Percentiles rank a stretch among this genome's conserved stretches.
These are phyloP conservation scores for Strigamia crassipes DNA, from an alignment of 2,888 invertebrate genomes.

Conservation along the genomic window DNA sequence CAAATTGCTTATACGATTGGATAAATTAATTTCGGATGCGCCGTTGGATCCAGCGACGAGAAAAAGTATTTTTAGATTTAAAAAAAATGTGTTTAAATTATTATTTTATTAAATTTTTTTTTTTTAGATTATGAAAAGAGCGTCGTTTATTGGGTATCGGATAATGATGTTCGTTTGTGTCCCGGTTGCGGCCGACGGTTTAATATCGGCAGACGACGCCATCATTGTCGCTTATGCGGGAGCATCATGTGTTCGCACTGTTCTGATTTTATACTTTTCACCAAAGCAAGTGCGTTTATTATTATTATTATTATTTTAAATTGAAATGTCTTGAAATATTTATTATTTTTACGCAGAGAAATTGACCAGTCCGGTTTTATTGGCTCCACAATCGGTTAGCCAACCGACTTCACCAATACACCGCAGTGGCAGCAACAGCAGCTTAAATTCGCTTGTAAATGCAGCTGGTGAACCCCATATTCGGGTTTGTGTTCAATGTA, in stretches of 20 bases:
- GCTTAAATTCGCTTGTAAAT: conserved; percentile 62
- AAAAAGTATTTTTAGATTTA: conserved; percentile 52
- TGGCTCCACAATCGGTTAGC: conserved; percentile 15
- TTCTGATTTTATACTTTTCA: conserved; percentile 79
- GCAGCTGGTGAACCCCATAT: conserved; percentile 61
- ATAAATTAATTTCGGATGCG: conserved; percentile 82
- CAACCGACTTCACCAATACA: conserved; percentile 53
- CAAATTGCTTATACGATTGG: conserved; percentile 88
- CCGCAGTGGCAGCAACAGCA: conserved; percentile 62
- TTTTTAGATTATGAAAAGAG: conserved; percentile 66
- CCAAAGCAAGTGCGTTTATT: conserved; percentile 69
- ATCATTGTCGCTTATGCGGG: conserved; percentile 95
- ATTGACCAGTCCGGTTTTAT: conserved; percentile 64
- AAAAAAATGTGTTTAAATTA: neutral
- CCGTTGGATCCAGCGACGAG: conserved; percentile 63
- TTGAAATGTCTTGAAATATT: conserved; percentile 44
- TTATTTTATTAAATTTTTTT: neutral
- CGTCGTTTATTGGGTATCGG: conserved; percentile 90
- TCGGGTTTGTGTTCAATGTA: conserved; percentile 62
- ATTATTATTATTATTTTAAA: too few relatives aligned
- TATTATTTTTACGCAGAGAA: conserved; percentile 60
- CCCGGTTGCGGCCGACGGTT: conserved; percentile 89
- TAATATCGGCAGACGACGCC: conserved; percentile 83
- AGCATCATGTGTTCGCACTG: conserved; percentile 91
- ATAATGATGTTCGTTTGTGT: conserved; percentile 84